Conservation (phyloP, 1,140 invertebrate species). For the Nomia melanderi region DNA sequence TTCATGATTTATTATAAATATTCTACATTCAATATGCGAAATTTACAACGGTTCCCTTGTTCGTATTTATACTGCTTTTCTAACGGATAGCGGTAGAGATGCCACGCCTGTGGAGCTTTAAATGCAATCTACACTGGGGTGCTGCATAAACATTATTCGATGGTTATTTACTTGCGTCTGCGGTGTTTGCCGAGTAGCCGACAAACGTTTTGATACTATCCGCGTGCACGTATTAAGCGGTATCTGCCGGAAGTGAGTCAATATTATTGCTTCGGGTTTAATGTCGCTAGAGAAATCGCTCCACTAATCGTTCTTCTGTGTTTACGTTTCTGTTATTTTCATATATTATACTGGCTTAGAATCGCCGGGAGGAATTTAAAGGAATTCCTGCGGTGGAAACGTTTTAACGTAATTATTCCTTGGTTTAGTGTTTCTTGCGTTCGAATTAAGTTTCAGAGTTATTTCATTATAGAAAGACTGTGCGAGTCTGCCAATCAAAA, state of each 20-base stretch:
- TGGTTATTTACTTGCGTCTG: slow-evolving; percentile 5
- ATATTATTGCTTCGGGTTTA: slow-evolving; percentile 12
- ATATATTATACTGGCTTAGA: no score
- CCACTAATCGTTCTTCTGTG: background rate
- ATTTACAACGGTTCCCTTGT: no score
- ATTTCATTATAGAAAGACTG: no score
- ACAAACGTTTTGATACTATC: slow-evolving; percentile 24
- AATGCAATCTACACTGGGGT: slow-evolving; percentile 7
- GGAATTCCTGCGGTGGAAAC: no score
- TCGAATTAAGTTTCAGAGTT: no score
- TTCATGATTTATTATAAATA: no score
- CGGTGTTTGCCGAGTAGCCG: slow-evolving; percentile 4
- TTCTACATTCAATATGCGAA: background rate
- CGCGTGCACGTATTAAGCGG: background rate
- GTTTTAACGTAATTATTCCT: no score
- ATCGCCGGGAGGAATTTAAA: no score
- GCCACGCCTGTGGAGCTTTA: background rate
- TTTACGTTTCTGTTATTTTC: background rate
- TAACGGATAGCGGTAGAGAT: no score
- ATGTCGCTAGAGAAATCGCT: background rate
- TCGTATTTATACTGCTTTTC: background rate
- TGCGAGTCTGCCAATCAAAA: no score
- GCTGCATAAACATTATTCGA: background rate
- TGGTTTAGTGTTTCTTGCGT: no score
- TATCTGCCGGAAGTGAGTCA: slow-evolving; percentile 18